phyloP scores from a whole-genome alignment of 2,888 invertebrate genomes.

The Pachliopta kotzebuea region DNA sequence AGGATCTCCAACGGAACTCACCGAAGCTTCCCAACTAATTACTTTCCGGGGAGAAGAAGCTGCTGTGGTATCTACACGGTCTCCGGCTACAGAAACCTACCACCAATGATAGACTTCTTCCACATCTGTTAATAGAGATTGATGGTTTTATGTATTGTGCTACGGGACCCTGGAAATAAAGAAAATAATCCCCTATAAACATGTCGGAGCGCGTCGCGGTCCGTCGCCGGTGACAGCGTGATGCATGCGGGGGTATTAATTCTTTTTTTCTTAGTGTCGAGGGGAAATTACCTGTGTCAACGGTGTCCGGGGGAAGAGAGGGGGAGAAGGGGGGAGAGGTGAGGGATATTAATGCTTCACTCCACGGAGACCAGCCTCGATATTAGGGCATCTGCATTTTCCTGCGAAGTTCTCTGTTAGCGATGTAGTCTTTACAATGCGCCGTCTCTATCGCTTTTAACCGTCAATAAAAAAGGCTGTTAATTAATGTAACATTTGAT shows the following conservation, averaged over 20 bases:
- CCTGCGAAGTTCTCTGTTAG: no score
- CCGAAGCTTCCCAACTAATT: no score
- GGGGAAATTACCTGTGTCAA: constrained; percentile 43
- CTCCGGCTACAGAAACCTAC: no score
- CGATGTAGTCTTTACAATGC: no score
- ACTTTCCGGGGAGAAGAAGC: no score
- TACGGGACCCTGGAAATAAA: constrained; percentile 42
- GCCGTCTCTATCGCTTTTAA: no score
- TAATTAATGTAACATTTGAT: no score
- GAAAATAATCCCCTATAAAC: constrained; percentile 51
- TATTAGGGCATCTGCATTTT: no score
- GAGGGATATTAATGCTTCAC: constrained; percentile 20
- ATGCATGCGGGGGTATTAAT: constrained; percentile 55
- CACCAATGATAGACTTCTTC: no score
- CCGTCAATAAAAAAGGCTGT: no score
- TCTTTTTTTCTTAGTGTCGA: constrained; percentile 49
- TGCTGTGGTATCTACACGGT: no score
- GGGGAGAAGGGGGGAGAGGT: background rate
- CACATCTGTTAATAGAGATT: background rate
- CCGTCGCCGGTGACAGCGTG: constrained; percentile 44
- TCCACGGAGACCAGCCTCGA: background rate
- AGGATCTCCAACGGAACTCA: no score
- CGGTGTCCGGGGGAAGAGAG: constrained; percentile 17
- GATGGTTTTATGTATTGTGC: background rate
- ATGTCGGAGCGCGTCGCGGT: constrained; percentile 41